A percentile compares a stretch with the other conserved stretches of the same genome.
These are phyloP conservation scores for Exephanes ischioxanthus DNA, from an alignment of 2,888 invertebrate species.

Conservation along the genomic window DNA sequence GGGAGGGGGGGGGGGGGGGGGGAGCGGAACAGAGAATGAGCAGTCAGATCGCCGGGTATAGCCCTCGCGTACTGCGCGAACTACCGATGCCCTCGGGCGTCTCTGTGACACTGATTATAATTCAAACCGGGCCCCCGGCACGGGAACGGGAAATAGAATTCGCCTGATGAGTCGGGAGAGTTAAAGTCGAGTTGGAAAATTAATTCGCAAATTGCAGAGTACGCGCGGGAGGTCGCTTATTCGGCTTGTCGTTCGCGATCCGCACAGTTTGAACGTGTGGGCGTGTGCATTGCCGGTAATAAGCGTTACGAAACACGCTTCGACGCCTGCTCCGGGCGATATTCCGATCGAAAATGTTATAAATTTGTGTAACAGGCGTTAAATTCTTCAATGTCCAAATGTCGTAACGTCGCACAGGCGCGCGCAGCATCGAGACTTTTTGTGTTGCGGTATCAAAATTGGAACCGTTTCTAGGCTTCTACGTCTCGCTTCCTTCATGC, in stretches of 20 bases:
- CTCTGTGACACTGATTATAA: constrained; percentile 66
- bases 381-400: background rate
- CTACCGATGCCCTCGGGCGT: constrained; percentile 12
- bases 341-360: background rate
- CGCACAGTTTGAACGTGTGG: constrained; percentile 2
- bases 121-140: constrained; percentile 56
- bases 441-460: constrained; percentile 8
- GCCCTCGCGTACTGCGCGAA: background rate
- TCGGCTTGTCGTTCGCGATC: constrained; percentile 6
- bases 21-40: background rate
- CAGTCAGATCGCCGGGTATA: constrained; percentile 9
- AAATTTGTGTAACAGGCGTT: background rate
- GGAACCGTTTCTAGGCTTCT: constrained; percentile 22
- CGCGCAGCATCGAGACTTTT: background rate
- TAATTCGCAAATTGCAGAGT: constrained; percentile 72
- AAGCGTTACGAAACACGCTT: constrained; percentile 11
- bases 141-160: constrained; percentile 69
- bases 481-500: constrained; percentile 41
- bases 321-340: background rate
- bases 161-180: constrained; percentile 67
- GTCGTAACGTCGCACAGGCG: background rate
- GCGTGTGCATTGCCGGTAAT: background rate
- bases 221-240: constrained; percentile 26
- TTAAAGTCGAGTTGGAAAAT: constrained; percentile 71
- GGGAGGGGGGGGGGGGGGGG: background rate